Evolutionary conservation across 2,888 invertebrate genomes (phyloP).

Genomic region (Apotomis turbidana): DNA sequence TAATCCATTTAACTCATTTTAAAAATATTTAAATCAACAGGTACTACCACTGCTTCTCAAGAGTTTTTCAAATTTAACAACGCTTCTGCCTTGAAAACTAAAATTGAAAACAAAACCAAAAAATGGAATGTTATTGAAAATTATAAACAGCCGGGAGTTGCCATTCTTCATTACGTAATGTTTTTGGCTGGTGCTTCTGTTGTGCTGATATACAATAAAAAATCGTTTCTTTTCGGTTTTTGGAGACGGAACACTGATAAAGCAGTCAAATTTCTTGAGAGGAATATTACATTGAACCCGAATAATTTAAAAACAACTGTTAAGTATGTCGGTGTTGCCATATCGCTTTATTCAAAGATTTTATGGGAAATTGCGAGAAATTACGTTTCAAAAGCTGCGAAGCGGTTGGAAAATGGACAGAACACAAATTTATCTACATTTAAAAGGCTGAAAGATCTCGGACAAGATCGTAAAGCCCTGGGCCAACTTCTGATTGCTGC

Average conservation of each 20-base stretch:
- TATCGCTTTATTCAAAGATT: conserved; percentile 44
- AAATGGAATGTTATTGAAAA: conserved; percentile 17
- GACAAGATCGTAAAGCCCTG: conserved; percentile 63
- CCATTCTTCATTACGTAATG: conserved; percentile 56
- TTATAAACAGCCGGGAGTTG: conserved; percentile 38
- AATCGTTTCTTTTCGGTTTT: conserved; percentile 54
- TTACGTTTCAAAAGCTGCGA: conserved; percentile 17
- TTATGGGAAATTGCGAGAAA: conserved; percentile 46
- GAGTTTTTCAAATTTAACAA: conserved; percentile 23
- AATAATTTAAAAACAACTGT: conserved; percentile 51
- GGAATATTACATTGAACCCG: not conserved
- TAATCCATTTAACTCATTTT: not conserved
- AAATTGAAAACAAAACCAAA: conserved; percentile 8
- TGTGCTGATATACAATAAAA: conserved; percentile 60
- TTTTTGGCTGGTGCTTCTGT: conserved; percentile 63
- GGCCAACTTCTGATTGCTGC: conserved; percentile 63
- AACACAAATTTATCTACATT: conserved; percentile 57
- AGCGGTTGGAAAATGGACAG: conserved; percentile 40
- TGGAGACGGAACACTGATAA: conserved; percentile 46
- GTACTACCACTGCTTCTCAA: conserved; percentile 3
- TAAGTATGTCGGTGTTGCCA: conserved; percentile 45
- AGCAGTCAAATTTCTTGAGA: conserved; percentile 37
- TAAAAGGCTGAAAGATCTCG: conserved; percentile 63
- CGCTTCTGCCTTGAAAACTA: not conserved
- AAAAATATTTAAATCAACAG: conserved; percentile 10